phyloP scores from a whole-genome alignment of 1,140 invertebrate species.

The Bombus consobrinus region DNA sequence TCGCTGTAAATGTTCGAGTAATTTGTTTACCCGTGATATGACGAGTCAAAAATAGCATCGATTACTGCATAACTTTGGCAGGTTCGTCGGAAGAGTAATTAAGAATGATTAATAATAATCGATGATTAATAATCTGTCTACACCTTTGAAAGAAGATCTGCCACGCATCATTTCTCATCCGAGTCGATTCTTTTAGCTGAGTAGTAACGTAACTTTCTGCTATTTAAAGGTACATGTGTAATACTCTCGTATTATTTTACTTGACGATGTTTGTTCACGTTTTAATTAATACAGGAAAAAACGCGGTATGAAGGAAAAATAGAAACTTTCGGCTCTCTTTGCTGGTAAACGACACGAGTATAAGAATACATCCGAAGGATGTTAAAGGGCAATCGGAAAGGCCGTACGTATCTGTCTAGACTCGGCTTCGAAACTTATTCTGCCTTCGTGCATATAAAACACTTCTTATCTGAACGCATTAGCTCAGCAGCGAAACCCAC shows the following conservation, averaged over 20 bases:
- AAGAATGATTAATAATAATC: neutral
- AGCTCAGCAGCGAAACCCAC: conserved; percentile 51
- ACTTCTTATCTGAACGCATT: conserved; percentile 60
- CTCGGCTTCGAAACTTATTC: conserved; percentile 45
- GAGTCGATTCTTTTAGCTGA: neutral
- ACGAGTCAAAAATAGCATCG: no score
- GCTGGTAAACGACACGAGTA: neutral
- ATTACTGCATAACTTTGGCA: neutral
- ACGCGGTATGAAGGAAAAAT: neutral
- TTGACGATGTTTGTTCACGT: neutral
- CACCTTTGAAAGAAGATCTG: neutral
- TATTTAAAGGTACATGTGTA: no score
- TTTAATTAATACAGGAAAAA: neutral
- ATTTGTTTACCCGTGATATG: neutral
- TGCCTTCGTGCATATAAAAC: conserved; percentile 57
- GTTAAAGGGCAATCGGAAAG: conserved; percentile 57
- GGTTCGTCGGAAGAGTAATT: neutral
- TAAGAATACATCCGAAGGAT: conserved; percentile 8
- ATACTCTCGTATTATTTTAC: neutral
- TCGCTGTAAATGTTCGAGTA: neutral
- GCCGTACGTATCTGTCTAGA: conserved; percentile 36
- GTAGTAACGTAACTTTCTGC: neutral
- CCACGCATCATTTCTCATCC: neutral
- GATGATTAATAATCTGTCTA: neutral
- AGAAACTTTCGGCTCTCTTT: neutral